Percentiles rank a stretch among this genome's conserved stretches.
phyloP scores from a whole-genome alignment of 2,888 invertebrate genomes.

The Plebejus melissa region DNA sequence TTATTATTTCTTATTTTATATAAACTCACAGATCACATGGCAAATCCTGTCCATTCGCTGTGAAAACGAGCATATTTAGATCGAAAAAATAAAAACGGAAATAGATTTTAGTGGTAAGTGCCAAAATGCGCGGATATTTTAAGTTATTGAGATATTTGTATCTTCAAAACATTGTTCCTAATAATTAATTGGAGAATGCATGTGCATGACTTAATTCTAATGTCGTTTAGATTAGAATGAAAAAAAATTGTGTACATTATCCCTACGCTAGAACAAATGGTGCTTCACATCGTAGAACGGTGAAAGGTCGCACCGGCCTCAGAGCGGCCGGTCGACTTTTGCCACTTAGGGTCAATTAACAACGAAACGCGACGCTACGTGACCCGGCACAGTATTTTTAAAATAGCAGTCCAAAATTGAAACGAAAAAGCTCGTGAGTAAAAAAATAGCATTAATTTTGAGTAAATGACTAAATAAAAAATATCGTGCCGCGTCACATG shows the following conservation, averaged over 20 bases:
- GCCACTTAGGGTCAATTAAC: slow-evolving; percentile 36
- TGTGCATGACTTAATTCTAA: slow-evolving; percentile 67
- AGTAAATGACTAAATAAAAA: neutral
- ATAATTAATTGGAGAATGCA: slow-evolving; percentile 66
- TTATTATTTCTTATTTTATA: slow-evolving; percentile 32
- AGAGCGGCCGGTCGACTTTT: slow-evolving; percentile 43
- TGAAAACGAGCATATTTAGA: slow-evolving; percentile 21
- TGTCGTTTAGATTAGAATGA: slow-evolving; percentile 69
- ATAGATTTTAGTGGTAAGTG: slow-evolving; percentile 60
- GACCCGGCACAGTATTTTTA: neutral
- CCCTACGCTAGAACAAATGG: slow-evolving; percentile 79
- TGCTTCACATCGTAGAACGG: slow-evolving; percentile 75
- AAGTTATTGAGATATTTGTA: slow-evolving; percentile 68
- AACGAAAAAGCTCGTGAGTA: no score
- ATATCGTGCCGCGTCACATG: neutral
- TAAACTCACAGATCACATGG: slow-evolving; percentile 9
- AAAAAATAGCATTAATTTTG: neutral
- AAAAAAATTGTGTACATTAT: slow-evolving; percentile 73
- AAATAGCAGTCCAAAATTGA: neutral
- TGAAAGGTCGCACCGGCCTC: slow-evolving; percentile 44
- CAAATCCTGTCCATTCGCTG: slow-evolving; percentile 7
- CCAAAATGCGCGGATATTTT: slow-evolving; percentile 67
- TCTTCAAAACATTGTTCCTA: slow-evolving; percentile 77
- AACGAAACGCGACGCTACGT: neutral
- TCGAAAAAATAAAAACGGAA: slow-evolving; percentile 21